Percentiles rank a stretch among this genome's conserved stretches.
Evolutionary conservation across 1,140 invertebrate species (phyloP).

Genomic region (Brachionus manjavacas): DNA sequence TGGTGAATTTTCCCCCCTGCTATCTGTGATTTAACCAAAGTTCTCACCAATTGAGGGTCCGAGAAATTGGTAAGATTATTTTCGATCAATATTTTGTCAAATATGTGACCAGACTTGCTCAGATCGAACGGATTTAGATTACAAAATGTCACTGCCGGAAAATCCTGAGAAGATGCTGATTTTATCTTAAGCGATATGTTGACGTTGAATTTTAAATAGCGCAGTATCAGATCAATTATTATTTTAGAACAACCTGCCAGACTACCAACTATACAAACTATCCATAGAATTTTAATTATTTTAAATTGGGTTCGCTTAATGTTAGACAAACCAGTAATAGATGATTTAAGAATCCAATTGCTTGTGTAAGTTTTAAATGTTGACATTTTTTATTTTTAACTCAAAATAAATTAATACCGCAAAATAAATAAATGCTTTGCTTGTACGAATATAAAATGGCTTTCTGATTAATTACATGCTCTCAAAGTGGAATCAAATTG

Average conservation of each 20-base stretch:
- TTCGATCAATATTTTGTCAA: neutral
- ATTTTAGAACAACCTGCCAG: neutral
- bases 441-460: neutral
- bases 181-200: neutral
- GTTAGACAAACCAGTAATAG: neutral
- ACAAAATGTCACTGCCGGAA: conserved; percentile 56
- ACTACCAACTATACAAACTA: neutral
- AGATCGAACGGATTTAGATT: conserved; percentile 52
- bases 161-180: conserved; percentile 45
- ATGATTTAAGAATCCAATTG: neutral
- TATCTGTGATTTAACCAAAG: conserved; percentile 44
- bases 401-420: neutral
- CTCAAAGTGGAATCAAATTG: neutral
- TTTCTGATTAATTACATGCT: neutral
- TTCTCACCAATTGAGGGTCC: conserved; percentile 44
- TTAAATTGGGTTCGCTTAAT: neutral
- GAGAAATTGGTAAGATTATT: neutral
- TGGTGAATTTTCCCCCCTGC: neutral
- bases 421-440: neutral
- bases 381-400: neutral
- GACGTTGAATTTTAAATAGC: neutral
- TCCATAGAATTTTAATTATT: conserved; percentile 16
- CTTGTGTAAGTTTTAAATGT: neutral
- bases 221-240: neutral
- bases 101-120: neutral